Evolutionary conservation across 2,888 invertebrate species (phyloP).

Genomic region (Dryocosmus kuriphilus): DNA sequence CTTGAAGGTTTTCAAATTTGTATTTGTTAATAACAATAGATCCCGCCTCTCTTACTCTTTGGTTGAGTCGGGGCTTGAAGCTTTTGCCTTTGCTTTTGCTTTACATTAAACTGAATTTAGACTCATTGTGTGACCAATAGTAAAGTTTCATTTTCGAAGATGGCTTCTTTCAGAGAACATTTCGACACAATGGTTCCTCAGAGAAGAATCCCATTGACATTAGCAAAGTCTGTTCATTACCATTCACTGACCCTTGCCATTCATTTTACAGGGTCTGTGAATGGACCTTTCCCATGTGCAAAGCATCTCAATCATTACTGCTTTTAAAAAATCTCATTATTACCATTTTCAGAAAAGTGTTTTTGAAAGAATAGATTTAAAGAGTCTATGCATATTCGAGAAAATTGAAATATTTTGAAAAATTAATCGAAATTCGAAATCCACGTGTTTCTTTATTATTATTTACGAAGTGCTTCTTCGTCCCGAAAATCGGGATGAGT

Average conservation of each 20-base stretch:
- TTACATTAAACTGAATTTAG: slow-evolving; percentile 26
- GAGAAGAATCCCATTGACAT: slow-evolving; percentile 38
- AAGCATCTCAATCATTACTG: slow-evolving; percentile 25
- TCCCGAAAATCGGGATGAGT: no score
- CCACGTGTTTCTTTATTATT: no score
- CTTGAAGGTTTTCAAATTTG: neutral
- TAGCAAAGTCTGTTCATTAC: slow-evolving; percentile 40
- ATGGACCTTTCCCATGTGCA: slow-evolving; percentile 33
- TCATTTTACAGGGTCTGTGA: slow-evolving; percentile 26
- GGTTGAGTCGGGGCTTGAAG: slow-evolving; percentile 9
- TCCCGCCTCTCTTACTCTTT: slow-evolving; percentile 8
- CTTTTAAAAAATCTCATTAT: neutral
- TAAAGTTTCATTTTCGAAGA: slow-evolving; percentile 37
- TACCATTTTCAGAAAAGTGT: no score
- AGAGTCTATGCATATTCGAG: no score
- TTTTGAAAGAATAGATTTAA: no score
- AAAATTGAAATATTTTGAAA: no score
- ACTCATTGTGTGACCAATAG: slow-evolving; percentile 25
- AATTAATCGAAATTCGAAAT: no score
- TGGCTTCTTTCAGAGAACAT: slow-evolving; percentile 38
- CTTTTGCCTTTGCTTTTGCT: neutral
- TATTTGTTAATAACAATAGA: slow-evolving; percentile 28
- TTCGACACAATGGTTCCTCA: slow-evolving; percentile 19
- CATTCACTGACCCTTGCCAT: slow-evolving; percentile 39
- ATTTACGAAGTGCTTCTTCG: no score